Evolutionary conservation across 2,888 invertebrate species (phyloP).

Genomic region (Amorpha juglandis): DNA sequence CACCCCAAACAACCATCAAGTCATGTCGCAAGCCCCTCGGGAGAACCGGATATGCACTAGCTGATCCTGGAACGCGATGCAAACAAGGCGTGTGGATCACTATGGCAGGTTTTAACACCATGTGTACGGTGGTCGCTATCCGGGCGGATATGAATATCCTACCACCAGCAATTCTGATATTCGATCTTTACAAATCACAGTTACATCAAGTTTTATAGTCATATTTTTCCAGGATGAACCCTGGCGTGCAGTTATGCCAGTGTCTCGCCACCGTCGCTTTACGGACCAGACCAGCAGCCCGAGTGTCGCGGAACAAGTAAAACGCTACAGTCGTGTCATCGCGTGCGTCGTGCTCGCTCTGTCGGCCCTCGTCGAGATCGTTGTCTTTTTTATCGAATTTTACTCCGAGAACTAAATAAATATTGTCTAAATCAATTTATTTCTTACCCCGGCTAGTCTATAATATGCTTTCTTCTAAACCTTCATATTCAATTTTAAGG

Average conservation of each 20-base stretch:
- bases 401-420: constrained; percentile 35
- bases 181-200: too few species aligned
- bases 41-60: too few species aligned
- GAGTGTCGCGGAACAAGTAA: constrained; percentile 42
- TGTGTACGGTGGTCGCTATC: too few species aligned
- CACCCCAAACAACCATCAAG: too few species aligned
- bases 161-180: too few species aligned
- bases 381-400: constrained; percentile 59
- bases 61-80: too few species aligned
- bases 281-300: constrained; percentile 29
- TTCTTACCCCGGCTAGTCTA: background rate
- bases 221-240: constrained; percentile 56
- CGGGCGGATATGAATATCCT: too few species aligned
- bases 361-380: constrained; percentile 62
- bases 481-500: too few species aligned
- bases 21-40: too few species aligned
- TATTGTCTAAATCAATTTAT: constrained; percentile 9
- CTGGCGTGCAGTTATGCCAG: constrained; percentile 54
- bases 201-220: background rate
- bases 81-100: too few species aligned
- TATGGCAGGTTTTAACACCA: too few species aligned
- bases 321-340: constrained; percentile 60
- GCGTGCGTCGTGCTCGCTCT: constrained; percentile 56
- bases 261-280: constrained; percentile 50
- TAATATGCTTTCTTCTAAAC: too few species aligned